Conservation (phyloP, 2,113 vertebrate genomes). For the Phasianus colchicus region DNA sequence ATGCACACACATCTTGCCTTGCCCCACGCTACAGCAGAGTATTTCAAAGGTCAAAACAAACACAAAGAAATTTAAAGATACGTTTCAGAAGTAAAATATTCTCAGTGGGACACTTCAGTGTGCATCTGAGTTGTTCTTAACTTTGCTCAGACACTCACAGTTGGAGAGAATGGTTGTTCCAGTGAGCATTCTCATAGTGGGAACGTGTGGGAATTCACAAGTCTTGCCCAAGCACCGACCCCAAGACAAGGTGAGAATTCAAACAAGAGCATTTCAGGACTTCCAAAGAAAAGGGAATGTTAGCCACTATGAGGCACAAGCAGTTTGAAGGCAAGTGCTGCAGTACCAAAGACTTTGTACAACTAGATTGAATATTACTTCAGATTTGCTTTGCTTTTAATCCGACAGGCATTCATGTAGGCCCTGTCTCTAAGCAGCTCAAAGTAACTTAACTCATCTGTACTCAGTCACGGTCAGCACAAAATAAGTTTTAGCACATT, state of each 20-base stretch:
- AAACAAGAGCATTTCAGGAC: neutral
- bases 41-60: neutral
- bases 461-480: neutral
- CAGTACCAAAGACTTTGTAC: neutral
- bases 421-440: neutral
- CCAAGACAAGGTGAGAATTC: neutral
- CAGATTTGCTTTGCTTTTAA: neutral
- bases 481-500: neutral
- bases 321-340: neutral
- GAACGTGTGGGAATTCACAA: neutral
- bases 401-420: neutral
- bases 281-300: neutral
- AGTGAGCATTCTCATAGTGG: neutral
- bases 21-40: neutral
- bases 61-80: neutral
- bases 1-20: accelerated
- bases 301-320: neutral
- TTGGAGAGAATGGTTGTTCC: neutral
- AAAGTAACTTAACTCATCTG: neutral
- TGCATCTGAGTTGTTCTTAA: neutral
- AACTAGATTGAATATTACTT: neutral
- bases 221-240: accelerated
- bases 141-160: neutral
- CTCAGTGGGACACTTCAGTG: neutral
- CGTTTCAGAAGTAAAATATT: neutral